These are phyloP conservation scores for Acronicta psi DNA, from an alignment of 2,888 invertebrate species.

Conservation along the genomic window DNA sequence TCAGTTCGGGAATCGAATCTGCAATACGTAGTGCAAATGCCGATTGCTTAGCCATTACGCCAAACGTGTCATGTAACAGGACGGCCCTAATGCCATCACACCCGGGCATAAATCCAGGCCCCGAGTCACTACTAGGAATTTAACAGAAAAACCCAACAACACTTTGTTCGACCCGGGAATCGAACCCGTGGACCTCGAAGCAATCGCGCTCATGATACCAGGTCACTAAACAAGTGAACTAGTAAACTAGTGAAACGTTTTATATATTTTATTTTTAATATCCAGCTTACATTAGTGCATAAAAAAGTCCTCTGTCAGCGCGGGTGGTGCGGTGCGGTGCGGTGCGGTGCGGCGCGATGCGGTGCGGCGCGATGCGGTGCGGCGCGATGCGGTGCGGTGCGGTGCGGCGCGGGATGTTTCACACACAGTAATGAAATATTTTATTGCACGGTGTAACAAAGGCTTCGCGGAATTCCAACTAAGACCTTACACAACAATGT, in stretches of 20 bases:
- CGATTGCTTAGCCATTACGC: too few relatives aligned
- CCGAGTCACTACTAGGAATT: too few relatives aligned
- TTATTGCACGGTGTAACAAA: constrained; percentile 79
- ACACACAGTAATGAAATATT: constrained; percentile 84
- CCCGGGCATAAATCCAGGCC: too few relatives aligned
- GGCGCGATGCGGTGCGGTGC: constrained; percentile 19
- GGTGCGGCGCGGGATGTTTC: constrained; percentile 63
- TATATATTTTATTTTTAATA: constrained; percentile 54
- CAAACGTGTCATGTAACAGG: too few relatives aligned
- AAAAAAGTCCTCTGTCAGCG: constrained; percentile 34
- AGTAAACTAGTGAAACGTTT: constrained; percentile 42
- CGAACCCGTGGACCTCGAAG: too few relatives aligned
- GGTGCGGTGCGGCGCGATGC: constrained; percentile 25
- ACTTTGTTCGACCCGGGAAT: too few relatives aligned
- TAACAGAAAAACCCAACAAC: too few relatives aligned
- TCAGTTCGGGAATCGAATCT: too few relatives aligned
- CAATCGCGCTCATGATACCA: too few relatives aligned
- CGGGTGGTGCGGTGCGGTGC: constrained; percentile 18
- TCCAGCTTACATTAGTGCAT: constrained; percentile 47
- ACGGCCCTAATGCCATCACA: too few relatives aligned
- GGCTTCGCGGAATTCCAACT: constrained; percentile 68
- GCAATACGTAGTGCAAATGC: too few relatives aligned
- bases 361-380: constrained; percentile 29
- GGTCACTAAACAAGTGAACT: too few relatives aligned
- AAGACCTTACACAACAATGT: constrained; percentile 78